These are phyloP conservation scores for Tragelaphus scriptus DNA, from an alignment of 2,113 vertebrate genomes.

Conservation along the genomic window DNA sequence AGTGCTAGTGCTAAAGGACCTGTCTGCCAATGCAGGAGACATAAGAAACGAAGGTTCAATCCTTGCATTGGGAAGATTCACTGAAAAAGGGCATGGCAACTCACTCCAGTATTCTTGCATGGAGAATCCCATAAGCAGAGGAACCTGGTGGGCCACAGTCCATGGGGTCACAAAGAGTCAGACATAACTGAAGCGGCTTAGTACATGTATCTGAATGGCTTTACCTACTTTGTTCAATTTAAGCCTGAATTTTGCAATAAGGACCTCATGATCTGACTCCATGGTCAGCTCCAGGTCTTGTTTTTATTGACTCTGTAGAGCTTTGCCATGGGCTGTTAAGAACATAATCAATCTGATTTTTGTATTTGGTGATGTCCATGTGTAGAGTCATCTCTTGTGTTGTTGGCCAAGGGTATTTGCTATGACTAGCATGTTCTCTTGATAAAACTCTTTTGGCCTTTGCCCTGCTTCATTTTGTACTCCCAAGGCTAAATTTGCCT, in stretches of 20 bases:
- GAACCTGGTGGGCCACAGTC: background rate
- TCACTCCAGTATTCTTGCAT: background rate
- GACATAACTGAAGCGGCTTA: background rate
- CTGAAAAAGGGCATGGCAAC: background rate
- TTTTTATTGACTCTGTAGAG: background rate
- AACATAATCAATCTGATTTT: background rate
- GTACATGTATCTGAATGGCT: background rate
- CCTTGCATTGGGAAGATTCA: background rate
- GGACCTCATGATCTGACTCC: background rate
- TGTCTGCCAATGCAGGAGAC: background rate
- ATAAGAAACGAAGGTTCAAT: background rate
- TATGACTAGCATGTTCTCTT: background rate
- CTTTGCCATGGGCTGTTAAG: background rate
- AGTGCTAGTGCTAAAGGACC: background rate
- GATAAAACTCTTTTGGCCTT: background rate
- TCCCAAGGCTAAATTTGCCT: background rate
- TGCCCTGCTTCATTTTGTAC: background rate
- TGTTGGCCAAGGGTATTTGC: background rate
- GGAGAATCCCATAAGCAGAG: background rate
- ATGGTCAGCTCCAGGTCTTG: background rate
- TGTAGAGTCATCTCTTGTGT: background rate
- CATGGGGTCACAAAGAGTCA: background rate
- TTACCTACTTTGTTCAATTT: background rate
- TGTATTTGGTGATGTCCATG: background rate
- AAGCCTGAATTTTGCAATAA: background rate